Conservation (phyloP, 1,140 invertebrate genomes). For the Batillaria attramentaria region DNA sequence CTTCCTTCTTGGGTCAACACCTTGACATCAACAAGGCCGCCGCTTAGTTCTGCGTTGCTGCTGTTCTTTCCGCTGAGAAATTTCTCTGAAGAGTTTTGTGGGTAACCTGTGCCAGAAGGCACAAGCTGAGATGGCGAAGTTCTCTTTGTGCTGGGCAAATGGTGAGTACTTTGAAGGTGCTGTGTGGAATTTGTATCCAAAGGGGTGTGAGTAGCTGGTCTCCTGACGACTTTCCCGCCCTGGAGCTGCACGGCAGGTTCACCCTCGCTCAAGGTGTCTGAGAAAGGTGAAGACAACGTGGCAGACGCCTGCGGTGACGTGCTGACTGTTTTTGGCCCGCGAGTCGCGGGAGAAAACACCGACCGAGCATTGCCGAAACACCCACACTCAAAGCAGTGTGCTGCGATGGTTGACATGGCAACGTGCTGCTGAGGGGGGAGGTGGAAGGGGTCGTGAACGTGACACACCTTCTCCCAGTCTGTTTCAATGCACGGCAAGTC, state of each 20-base stretch:
- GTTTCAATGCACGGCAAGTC: no score
- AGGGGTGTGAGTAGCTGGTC: no score
- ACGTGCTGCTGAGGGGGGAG: constrained; percentile 29
- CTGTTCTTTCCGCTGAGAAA: no score
- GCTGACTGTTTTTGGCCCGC: constrained; percentile 1
- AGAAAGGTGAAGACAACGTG: neutral
- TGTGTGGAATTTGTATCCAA: neutral
- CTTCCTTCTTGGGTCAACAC: no score
- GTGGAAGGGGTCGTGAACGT: constrained; percentile 37
- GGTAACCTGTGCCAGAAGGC: no score
- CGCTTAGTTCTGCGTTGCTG: no score
- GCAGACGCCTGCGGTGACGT: neutral
- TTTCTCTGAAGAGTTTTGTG: no score
- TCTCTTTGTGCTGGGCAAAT: no score
- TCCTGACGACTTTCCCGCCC: neutral
- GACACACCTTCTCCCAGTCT: constrained; percentile 21
- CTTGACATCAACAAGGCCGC: no score
- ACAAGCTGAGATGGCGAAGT: no score
- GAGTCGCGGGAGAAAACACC: neutral
- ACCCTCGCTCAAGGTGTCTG: neutral
- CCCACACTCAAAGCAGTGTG: constrained; percentile 40
- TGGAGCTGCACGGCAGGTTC: neutral
- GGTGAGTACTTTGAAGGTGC: no score
- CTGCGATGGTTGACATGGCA: constrained; percentile 29
- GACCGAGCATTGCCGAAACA: constrained; percentile 33